Evolutionary conservation across 2,888 invertebrate species (phyloP).

Genomic region (Nycteola revayana): DNA sequence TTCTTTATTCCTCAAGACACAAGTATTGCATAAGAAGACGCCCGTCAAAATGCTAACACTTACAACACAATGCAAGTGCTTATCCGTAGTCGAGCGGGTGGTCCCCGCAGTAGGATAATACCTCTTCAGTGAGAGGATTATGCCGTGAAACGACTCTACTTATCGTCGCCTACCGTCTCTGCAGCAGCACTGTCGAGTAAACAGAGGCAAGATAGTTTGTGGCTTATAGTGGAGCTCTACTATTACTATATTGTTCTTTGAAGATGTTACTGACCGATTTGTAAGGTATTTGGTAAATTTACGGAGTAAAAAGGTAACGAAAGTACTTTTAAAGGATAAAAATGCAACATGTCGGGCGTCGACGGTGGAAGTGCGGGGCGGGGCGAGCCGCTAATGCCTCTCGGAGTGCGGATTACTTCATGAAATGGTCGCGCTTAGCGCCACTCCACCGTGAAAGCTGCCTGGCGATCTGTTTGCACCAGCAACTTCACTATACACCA

Average conservation of each 20-base stretch:
- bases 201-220: conserved; percentile 27
- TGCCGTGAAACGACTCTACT: conserved; percentile 48
- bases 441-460: conserved; percentile 63
- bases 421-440: conserved; percentile 66
- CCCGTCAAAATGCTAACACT: conserved; percentile 38
- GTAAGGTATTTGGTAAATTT: too few relatives aligned
- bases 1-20: not conserved
- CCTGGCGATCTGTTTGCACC: conserved; percentile 62
- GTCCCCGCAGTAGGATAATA: conserved; percentile 51
- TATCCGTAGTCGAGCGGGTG: conserved; percentile 41
- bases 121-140: conserved; percentile 60
- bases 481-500: conserved; percentile 50
- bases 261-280: too few relatives aligned
- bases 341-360: conserved; percentile 43
- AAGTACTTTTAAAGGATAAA: conserved; percentile 46
- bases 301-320: too few relatives aligned
- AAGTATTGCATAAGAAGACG: conserved; percentile 29
- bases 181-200: conserved; percentile 31
- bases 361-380: conserved; percentile 24
- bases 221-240: conserved; percentile 7
- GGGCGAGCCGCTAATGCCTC: conserved; percentile 58
- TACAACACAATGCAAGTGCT: conserved; percentile 49
- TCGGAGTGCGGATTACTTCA: conserved; percentile 67
- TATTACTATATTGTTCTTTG: too few relatives aligned
- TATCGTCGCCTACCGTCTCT: conserved; percentile 43